Percentiles rank a stretch among this genome's conserved stretches.
These are phyloP conservation scores for Apomyelois bistriatella DNA, from an alignment of 2,888 invertebrate genomes.

Conservation along the genomic window DNA sequence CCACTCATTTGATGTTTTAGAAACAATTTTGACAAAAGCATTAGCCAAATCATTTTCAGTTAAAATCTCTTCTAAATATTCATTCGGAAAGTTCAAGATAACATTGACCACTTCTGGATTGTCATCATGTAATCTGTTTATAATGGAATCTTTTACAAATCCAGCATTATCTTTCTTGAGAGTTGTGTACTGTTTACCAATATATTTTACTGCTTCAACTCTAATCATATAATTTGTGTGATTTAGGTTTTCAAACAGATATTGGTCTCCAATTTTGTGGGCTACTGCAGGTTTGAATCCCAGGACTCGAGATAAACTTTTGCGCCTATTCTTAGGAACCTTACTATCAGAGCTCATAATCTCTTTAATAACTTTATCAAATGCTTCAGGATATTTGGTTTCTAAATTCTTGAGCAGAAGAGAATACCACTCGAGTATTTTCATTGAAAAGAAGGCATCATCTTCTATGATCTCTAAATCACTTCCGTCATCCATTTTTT, in stretches of 20 bases:
- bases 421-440: constrained; percentile 75
- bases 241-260: constrained; percentile 85
- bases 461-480: constrained; percentile 69
- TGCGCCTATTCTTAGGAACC: constrained; percentile 40
- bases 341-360: constrained; percentile 64
- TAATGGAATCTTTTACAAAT: constrained; percentile 82
- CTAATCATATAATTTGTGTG: constrained; percentile 85
- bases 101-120: constrained; percentile 81
- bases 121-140: constrained; percentile 85
- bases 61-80: constrained; percentile 58
- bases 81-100: constrained; percentile 66
- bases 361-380: constrained; percentile 83
- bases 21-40: constrained; percentile 72
- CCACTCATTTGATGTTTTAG: constrained; percentile 61
- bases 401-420: constrained; percentile 82
- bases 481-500: constrained; percentile 52
- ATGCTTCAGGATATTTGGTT: constrained; percentile 84
- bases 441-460: constrained; percentile 43
- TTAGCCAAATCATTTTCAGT: constrained; percentile 64
- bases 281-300: constrained; percentile 79
- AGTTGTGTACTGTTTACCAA: constrained; percentile 76
- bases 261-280: constrained; percentile 71
- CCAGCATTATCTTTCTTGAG: constrained; percentile 76
- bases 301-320: constrained; percentile 63
- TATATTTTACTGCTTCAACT: constrained; percentile 82